Evolutionary conservation across 2,888 invertebrate species (phyloP), one percentile per base, ranked within the genome.

Genomic region (Drosophila melanosoma): DNA sequence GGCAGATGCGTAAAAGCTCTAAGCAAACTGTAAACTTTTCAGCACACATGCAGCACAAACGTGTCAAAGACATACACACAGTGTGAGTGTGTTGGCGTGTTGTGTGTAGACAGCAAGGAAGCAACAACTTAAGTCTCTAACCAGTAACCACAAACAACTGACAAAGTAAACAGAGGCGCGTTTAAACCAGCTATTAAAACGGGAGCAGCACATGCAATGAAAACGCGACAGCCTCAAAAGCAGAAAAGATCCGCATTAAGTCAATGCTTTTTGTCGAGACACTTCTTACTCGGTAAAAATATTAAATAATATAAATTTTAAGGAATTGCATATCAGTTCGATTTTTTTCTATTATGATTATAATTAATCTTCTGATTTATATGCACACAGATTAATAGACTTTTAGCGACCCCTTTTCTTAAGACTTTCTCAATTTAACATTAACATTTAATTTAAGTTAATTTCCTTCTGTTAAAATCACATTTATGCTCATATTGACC

Each of bases 1-100:
- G 51, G 29, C 51, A 51, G 73, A 57, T 67, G 81, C 79, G 86
- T 79, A 74, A 83, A 81, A 88, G 86, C 83, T 77, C 70, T 83
- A 60, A 62, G 78, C 63, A 78, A 82, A 87, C 76, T 83, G 26
- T 59, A 56, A 83, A 86, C 72, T 79, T 87, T 82, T 83, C 60
- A 79, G 62, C 72, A 79, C 69, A 72, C 63, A 79, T 75, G 75
- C 75, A 79, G 52, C 58, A 56, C 60, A 73, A 81, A 83, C 71
- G 77, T 79, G 81, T 69, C 72, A 63, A 67, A 77, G 54, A 73
- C 58, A 29, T 29, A 68, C 69, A 58, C 45, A 57, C 36, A 52
- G 26, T 10, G 51, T 53, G 26, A 42, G 57, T 45, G 20, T 12
- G 5, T 38, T 8, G 1, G 20, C 3, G 42, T 20, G 20, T 42